Percentiles rank a stretch among this genome's conserved stretches.
phyloP scores from a whole-genome alignment of 2,797 vertebrate genomes.

The Gephyroberyx darwinii region DNA sequence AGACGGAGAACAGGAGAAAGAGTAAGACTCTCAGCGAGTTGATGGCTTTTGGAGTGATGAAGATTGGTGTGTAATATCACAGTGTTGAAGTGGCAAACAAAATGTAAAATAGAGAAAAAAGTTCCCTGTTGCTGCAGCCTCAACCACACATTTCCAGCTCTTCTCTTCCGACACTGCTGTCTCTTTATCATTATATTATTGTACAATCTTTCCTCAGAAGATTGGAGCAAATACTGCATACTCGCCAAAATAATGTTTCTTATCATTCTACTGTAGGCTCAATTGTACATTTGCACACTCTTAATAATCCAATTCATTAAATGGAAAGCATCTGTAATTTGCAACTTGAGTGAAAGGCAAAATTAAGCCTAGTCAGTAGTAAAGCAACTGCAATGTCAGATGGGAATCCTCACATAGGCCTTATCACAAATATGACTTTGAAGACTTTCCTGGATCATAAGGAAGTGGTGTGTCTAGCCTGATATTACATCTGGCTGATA shows the following conservation, averaged over 20 bases:
- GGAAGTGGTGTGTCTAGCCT: constrained; percentile 39
- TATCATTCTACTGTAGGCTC: constrained; percentile 37
- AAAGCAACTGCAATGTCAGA: constrained; percentile 52
- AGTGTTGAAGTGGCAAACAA: constrained; percentile 63
- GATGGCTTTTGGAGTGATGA: constrained; percentile 67
- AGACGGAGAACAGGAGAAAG: constrained; percentile 67
- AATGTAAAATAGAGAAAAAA: constrained; percentile 64
- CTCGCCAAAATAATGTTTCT: constrained; percentile 48
- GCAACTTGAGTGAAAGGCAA: constrained; percentile 42
- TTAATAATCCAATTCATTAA: constrained; percentile 45
- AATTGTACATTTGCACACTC: constrained; percentile 39
- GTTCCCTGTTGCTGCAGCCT: constrained; percentile 33
- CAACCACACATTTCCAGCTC: constrained; percentile 7
- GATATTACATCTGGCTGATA: constrained; percentile 43
- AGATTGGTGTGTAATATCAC: constrained; percentile 72
- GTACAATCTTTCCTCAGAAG: not conserved
- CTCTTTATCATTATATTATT: constrained; percentile 20
- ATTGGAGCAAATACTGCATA: constrained; percentile 2
- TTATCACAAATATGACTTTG: constrained; percentile 66
- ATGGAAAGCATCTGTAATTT: constrained; percentile 50
- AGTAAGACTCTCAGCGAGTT: constrained; percentile 69
- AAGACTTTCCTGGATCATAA: constrained; percentile 63
- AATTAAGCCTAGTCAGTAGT: constrained; percentile 51
- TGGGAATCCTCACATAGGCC: constrained; percentile 64
- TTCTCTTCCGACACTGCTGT: constrained; percentile 25